These are phyloP conservation scores for Romanogobio albipinnatus DNA, from an alignment of 2,113 vertebrate species.

Conservation along the genomic window DNA sequence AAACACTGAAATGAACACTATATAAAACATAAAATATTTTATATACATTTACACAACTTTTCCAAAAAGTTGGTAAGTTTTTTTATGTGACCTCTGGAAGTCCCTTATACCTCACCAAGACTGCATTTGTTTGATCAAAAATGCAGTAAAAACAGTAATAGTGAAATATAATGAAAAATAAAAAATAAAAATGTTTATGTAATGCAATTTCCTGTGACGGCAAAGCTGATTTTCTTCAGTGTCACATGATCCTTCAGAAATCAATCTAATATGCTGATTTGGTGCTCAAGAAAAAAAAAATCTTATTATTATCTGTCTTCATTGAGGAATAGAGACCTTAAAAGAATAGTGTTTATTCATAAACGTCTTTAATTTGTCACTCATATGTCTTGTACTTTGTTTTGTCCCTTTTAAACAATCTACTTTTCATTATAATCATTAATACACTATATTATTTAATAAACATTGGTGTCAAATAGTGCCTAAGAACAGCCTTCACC, in stretches of 20 bases:
- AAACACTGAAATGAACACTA: background rate
- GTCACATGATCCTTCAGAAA: too few species aligned
- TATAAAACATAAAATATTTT: background rate
- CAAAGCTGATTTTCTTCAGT: too few species aligned
- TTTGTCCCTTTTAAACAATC: too few species aligned
- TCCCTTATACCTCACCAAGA: background rate
- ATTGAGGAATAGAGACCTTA: background rate
- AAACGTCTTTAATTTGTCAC: too few species aligned
- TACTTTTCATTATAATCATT: too few species aligned
- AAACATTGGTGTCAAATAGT: too few species aligned
- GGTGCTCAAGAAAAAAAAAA: too few species aligned
- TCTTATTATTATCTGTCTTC: too few species aligned
- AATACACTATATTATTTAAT: too few species aligned
- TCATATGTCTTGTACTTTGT: too few species aligned
- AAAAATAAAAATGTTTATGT: background rate
- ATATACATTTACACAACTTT: background rate
- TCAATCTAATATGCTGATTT: too few species aligned
- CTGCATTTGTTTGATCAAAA: background rate
- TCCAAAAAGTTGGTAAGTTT: background rate
- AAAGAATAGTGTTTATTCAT: background rate
- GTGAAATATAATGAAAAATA: background rate
- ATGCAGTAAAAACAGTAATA: background rate
- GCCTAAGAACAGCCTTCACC: background rate
- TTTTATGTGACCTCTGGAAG: background rate
- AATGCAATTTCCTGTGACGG: too few species aligned